A percentile compares a stretch with the other conserved stretches of the same genome.
Evolutionary conservation across 2,113 vertebrate species (phyloP).

Genomic region (Kryptolebias marmoratus): DNA sequence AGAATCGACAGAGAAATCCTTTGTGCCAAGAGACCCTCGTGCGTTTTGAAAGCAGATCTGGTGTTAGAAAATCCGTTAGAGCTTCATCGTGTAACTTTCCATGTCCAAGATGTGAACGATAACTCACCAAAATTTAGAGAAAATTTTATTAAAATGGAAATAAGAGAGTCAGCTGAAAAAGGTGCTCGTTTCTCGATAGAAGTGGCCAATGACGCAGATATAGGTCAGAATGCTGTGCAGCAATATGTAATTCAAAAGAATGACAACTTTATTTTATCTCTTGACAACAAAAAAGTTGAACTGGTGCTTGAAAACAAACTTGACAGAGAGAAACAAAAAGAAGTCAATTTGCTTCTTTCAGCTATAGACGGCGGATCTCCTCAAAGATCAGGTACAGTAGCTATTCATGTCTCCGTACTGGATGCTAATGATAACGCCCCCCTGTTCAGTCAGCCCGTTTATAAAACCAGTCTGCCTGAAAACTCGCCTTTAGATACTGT

Average conservation of each 20-base stretch:
- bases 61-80: slow-evolving; percentile 70
- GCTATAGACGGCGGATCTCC: slow-evolving; percentile 82
- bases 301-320: slow-evolving; percentile 62
- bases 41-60: slow-evolving; percentile 63
- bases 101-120: slow-evolving; percentile 82
- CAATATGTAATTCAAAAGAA: slow-evolving; percentile 72
- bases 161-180: slow-evolving; percentile 59
- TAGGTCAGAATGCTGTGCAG: slow-evolving; percentile 78
- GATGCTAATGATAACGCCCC: slow-evolving; percentile 79
- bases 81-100: slow-evolving; percentile 61
- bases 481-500: slow-evolving; percentile 65
- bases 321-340: slow-evolving; percentile 50
- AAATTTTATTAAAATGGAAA: slow-evolving; percentile 61
- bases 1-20: slow-evolving; percentile 65
- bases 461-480: slow-evolving; percentile 68
- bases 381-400: slow-evolving; percentile 69
- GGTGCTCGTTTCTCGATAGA: slow-evolving; percentile 72
- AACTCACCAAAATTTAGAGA: slow-evolving; percentile 69
- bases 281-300: slow-evolving; percentile 71
- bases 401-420: slow-evolving; percentile 73
- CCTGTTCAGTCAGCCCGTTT: slow-evolving; percentile 68
- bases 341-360: not conserved
- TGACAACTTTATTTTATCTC: slow-evolving; percentile 68
- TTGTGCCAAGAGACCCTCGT: slow-evolving; percentile 53
- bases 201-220: slow-evolving; percentile 78